Evolutionary conservation across 2,113 vertebrate species (phyloP).

Genomic region (Brevimyrus niger): DNA sequence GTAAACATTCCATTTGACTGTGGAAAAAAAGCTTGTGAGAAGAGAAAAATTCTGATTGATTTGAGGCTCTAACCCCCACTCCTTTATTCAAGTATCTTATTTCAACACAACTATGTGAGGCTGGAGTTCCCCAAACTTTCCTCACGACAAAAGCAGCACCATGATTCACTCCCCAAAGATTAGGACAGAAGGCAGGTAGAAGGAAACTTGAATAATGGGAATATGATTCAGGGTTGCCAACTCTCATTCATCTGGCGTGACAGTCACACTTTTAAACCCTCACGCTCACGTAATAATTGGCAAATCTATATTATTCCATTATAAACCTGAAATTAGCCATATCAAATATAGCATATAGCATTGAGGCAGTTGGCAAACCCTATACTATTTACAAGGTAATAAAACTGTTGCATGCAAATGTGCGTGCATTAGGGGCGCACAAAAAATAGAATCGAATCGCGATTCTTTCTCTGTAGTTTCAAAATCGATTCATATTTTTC

Average conservation of each 20-base stretch:
- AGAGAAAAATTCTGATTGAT: no score
- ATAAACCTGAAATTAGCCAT: background rate
- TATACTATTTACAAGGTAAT: background rate
- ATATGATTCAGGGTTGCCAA: background rate
- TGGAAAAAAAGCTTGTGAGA: no score
- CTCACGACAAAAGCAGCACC: background rate
- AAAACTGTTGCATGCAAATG: background rate
- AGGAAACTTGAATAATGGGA: background rate
- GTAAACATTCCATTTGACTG: no score
- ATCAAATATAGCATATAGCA: background rate
- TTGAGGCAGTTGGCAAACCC: background rate
- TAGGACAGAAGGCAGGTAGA: background rate
- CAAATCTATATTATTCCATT: background rate
- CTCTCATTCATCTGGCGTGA: background rate
- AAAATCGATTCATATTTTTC: no score
- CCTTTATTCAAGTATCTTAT: no score
- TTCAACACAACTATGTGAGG: background rate
- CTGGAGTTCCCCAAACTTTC: background rate
- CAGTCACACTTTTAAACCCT: background rate
- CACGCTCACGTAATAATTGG: no score
- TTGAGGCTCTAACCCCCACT: no score
- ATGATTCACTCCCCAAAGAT: no score
- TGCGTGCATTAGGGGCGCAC: no score
- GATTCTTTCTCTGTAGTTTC: no score
- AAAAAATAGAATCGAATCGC: no score